A percentile compares a stretch with the other conserved stretches of the same genome.
Evolutionary conservation across 2,888 invertebrate genomes (phyloP).

Genomic region (Electrophaes corylata): DNA sequence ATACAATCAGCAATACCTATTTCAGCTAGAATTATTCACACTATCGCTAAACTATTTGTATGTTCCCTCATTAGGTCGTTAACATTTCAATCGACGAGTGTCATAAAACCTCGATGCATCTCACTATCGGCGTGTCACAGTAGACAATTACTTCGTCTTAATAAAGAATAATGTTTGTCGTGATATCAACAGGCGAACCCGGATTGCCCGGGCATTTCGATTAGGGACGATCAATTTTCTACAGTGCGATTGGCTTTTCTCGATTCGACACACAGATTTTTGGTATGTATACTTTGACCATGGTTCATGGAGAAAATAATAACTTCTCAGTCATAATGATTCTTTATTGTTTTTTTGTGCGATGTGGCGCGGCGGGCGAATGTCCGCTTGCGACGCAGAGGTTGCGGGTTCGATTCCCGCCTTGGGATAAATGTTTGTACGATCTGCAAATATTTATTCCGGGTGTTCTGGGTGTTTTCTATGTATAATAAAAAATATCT

Average conservation of each 20-base stretch:
- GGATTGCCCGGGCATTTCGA: conserved; percentile 66
- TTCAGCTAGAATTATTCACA: background rate
- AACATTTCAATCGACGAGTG: conserved; percentile 5
- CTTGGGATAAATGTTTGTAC: too few relatives aligned
- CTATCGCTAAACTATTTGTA: background rate
- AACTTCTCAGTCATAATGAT: too few relatives aligned
- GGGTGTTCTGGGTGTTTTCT: too few relatives aligned
- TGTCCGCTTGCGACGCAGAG: too few relatives aligned
- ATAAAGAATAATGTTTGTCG: conserved; percentile 44
- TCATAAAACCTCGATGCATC: conserved; percentile 11
- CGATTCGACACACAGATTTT: conserved; percentile 49
- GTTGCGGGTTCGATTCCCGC: too few relatives aligned
- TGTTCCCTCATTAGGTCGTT: background rate
- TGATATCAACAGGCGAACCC: conserved; percentile 56
- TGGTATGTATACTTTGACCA: background rate
- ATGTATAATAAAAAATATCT: too few relatives aligned
- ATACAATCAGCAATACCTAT: too few relatives aligned
- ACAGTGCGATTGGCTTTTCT: conserved; percentile 68
- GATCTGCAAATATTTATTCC: too few relatives aligned
- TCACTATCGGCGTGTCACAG: conserved; percentile 26
- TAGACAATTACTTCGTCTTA: conserved; percentile 33
- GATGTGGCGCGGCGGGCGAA: too few relatives aligned
- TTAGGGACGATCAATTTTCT: conserved; percentile 65
- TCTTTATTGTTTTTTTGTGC: too few relatives aligned
- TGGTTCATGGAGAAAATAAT: too few relatives aligned